Base-by-base conservation (phyloP, 2,797 vertebrate genomes). In the Enteromius argenteus region DNA sequence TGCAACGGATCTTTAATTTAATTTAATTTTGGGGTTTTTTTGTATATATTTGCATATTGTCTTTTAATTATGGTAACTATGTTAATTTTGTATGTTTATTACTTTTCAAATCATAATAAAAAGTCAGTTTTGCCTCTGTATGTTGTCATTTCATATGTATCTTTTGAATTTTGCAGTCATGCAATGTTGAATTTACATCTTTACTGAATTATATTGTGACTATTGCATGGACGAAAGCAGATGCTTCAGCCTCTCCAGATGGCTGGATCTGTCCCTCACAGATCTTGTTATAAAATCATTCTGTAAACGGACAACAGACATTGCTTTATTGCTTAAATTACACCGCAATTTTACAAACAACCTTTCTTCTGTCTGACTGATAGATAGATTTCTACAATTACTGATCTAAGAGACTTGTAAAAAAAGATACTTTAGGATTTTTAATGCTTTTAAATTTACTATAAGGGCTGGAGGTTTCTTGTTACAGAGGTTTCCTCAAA, bases 271-370 rank as follows among this genome's bases (percentile, higher is more conserved):
- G 69, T 49, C 68, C 51, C 19, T 60, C 51, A 60, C 37, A 81
- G 68, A 80, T 6, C 51, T 74, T 35, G 27, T 74, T 74, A 74
- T 64, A 62, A 82, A 74, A 49, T 35, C 42, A 64, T 64, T 46
- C 3, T 72, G 37, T 53, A 73, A 73, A 73, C 62, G 68, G 66
- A 32, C 0, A 17, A 21, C 23, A 72, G 37, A n/a, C 27, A 64
- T 9, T 9, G 7, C 14, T 49, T 62, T 64, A 49, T 74, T 73
- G 19, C 1, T 9, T 19, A 64, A 82, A 82, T 82, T 62, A 49
- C 27, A 49, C 39, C 5, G 56, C 53, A 73, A 37, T 81, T 72
- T 35, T 37, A 1, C 21, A 23, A 27, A 58, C n/a, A 19, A 5
- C 23, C 37, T 32, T n/a, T 17, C 37, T 60, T 73, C 56, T 72